Percentiles rank a stretch among this genome's conserved stretches.
These are phyloP conservation scores for Bos javanicus DNA, from an alignment of 2,113 vertebrate species.

Conservation along the genomic window DNA sequence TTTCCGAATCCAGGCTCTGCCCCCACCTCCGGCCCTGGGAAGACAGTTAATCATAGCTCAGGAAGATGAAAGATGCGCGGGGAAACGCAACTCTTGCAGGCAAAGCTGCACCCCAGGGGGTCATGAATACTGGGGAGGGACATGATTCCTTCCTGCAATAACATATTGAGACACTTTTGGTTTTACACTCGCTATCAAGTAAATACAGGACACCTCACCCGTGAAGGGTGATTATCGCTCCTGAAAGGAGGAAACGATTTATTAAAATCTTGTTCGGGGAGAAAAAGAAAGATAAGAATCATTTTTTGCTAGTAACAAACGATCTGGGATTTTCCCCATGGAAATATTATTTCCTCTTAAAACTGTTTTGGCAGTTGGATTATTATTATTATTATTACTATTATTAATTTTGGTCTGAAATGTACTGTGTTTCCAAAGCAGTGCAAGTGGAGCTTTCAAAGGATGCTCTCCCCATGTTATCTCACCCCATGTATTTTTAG, in stretches of 20 bases:
- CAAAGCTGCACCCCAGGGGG: slow-evolving; percentile 80
- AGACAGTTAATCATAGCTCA: slow-evolving; percentile 73
- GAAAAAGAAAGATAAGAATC: slow-evolving; percentile 76
- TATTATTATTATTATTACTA: slow-evolving; percentile 46
- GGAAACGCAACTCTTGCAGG: slow-evolving; percentile 73
- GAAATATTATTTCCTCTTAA: slow-evolving; percentile 66
- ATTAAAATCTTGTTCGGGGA: slow-evolving; percentile 77
- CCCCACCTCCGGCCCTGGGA: slow-evolving; percentile 63
- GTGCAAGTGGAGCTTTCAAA: slow-evolving; percentile 56
- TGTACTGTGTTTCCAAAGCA: slow-evolving; percentile 54
- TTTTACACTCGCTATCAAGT: slow-evolving; percentile 77
- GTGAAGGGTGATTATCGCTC: slow-evolving; percentile 83
- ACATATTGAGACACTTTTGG: slow-evolving; percentile 81
- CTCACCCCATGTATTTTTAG: slow-evolving; percentile 60
- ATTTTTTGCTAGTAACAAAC: slow-evolving; percentile 67
- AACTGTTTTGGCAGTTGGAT: slow-evolving; percentile 49
- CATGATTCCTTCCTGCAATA: slow-evolving; percentile 76
- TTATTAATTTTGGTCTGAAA: slow-evolving; percentile 58
- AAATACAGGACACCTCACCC: slow-evolving; percentile 82
- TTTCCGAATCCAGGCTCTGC: slow-evolving; percentile 58
- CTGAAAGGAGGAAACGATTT: slow-evolving; percentile 78
- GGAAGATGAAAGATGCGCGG: slow-evolving; percentile 72
- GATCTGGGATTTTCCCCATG: slow-evolving; percentile 35
- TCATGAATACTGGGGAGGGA: slow-evolving; percentile 78
- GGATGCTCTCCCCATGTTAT: slow-evolving; percentile 39